A percentile compares a stretch with the other conserved stretches of the same genome.
Conservation (phyloP, 1,140 invertebrate species). For the Cydia strobilella region DNA sequence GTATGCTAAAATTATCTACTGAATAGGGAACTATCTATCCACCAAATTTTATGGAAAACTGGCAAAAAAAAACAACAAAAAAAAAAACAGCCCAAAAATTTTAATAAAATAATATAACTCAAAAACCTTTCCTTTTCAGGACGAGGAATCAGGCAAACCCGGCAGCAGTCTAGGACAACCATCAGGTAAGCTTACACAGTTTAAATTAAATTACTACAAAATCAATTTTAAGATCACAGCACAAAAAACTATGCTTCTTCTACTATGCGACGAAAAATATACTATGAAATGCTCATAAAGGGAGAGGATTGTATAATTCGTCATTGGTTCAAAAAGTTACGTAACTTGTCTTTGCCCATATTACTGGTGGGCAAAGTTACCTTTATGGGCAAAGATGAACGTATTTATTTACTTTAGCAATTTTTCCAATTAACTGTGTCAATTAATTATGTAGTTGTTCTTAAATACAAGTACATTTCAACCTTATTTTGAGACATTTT, state of each 20-base stretch:
- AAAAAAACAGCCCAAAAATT: too few relatives aligned
- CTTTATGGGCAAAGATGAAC: too few relatives aligned
- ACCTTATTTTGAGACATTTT: not conserved
- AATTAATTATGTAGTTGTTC: too few relatives aligned
- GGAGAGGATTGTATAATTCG: too few relatives aligned
- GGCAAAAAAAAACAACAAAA: too few relatives aligned
- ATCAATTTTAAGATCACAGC: not conserved
- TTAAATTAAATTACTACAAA: not conserved
- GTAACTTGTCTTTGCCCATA: too few relatives aligned
- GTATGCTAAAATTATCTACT: too few relatives aligned
- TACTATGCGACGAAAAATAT: not conserved
- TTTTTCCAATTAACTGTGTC: not conserved
- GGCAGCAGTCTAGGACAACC: slow-evolving; percentile 68
- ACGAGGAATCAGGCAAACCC: slow-evolving; percentile 66
- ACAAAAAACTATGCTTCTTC: not conserved
- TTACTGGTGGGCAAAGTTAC: too few relatives aligned
- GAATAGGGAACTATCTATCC: too few relatives aligned
- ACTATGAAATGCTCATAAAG: not conserved
- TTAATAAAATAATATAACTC: not conserved
- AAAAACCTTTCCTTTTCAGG: slow-evolving; percentile 49
- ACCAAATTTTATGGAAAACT: too few relatives aligned
- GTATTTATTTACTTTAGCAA: not conserved
- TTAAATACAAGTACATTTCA: too few relatives aligned
- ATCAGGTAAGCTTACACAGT: slow-evolving; percentile 56
- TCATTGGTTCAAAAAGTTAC: not conserved